Evolutionary conservation across 1,140 invertebrate genomes (phyloP), one percentile per base, ranked within the genome.

Genomic region (Papilio xuthus): DNA sequence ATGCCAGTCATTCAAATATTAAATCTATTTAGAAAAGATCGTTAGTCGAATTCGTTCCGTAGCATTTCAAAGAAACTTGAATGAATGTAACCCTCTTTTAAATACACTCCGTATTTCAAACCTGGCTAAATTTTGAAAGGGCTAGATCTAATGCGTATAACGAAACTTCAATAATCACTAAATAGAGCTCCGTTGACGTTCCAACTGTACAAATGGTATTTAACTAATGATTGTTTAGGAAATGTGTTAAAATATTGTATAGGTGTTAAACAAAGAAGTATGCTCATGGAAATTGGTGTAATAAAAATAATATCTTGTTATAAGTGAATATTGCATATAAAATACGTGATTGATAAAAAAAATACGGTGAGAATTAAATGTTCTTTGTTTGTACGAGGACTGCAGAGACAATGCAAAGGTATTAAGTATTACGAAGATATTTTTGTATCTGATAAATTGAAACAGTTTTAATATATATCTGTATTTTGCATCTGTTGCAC

Each of bases 141-240:
- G 83, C 86, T 88, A 85, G 86, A 80, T 88, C 88, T 88, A 88
- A 91, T 86, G 80, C 83, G 86, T 89, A 90, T 88, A 89, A 90
- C 88, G 84, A 91, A 81, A 85, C 87, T 84, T 83, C 86, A 88
- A 88, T 84, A 85, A 87, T 86, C 85, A 81, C 78, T 89, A 86
- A 92, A 92, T 92, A 88, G 88, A 79, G 70, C 78, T 79, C 79
- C 50, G 83, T 81, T 89, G 86, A 91, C 89, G 89, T 89, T 88
- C 85, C 80, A 80, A 84, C 85, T 85, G 69, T 82, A 84, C 84
- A 89, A 89, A 86, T 84, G 81, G 80, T 88, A 83, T 85, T 83
- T 78, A 63, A 69, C 32, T 32, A 13, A 23, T 20, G 4, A 56
- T 42, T 67, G 69, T 44, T 69, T 26, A 32, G 23, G n/a, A 71